Evolutionary conservation across 2,797 vertebrate genomes (phyloP).

Genomic region (Ceryle rudis): DNA sequence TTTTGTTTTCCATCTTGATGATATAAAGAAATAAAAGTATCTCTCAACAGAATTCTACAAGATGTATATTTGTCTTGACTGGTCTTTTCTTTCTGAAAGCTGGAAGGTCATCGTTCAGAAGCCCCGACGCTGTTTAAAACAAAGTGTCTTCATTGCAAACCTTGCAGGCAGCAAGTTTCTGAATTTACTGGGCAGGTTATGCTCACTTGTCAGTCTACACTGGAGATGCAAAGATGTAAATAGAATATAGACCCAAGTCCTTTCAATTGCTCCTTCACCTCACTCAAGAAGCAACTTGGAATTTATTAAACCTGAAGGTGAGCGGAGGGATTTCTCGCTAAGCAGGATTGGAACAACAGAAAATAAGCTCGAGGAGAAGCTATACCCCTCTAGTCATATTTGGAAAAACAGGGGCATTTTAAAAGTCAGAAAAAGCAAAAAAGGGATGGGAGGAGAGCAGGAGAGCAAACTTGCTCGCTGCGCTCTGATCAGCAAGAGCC

Average conservation of each 20-base stretch:
- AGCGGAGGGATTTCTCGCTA: conserved; percentile 19
- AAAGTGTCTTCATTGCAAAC: conserved; percentile 27
- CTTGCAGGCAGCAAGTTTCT: conserved; percentile 36
- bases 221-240: conserved; percentile 49
- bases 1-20: not conserved
- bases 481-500: not conserved
- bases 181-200: not conserved
- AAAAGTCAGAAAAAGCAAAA: not conserved
- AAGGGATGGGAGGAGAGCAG: not conserved
- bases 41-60: not conserved
- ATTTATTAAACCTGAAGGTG: conserved; percentile 46
- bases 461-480: not conserved
- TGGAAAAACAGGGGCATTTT: conserved; percentile 27
- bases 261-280: conserved; percentile 24
- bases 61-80: not conserved
- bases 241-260: not conserved
- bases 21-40: not conserved
- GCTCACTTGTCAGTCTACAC: conserved; percentile 43
- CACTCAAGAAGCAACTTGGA: conserved; percentile 21
- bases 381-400: not conserved
- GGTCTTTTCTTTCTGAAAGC: not conserved
- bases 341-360: not conserved
- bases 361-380: conserved; percentile 45
- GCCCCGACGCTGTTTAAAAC: conserved; percentile 9
- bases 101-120: not conserved